These are phyloP conservation scores for Mythimna pallens DNA, from an alignment of 2,888 invertebrate species.

Conservation along the genomic window DNA sequence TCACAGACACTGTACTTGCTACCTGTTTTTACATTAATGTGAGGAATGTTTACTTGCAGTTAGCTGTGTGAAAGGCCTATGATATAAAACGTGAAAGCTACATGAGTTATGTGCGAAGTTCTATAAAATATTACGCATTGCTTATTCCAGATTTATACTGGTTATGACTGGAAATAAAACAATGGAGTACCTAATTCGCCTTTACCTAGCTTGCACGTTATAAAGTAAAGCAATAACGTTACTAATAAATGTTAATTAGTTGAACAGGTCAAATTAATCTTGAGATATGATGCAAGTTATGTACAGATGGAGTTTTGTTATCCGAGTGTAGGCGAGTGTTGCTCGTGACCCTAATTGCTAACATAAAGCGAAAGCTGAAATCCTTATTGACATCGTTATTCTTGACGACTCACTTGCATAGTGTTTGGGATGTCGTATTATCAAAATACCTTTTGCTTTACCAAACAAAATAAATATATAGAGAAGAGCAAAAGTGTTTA, in stretches of 20 bases:
- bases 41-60: conserved; percentile 41
- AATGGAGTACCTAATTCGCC: conserved; percentile 33
- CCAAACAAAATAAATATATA: conserved; percentile 17
- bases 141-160: conserved; percentile 49
- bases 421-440: conserved; percentile 13
- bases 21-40: conserved; percentile 39
- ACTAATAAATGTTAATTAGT: conserved; percentile 32
- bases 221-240: conserved; percentile 11
- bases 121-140: conserved; percentile 47
- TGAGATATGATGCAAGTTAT: conserved; percentile 8
- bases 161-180: conserved; percentile 46
- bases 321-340: conserved; percentile 7
- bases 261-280: conserved; percentile 25
- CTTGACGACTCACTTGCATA: conserved; percentile 38
- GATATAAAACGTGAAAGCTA: conserved; percentile 22
- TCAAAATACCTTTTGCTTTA: conserved; percentile 23
- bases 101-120: conserved; percentile 49
- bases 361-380: conserved; percentile 25
- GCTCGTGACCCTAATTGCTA: conserved; percentile 49
- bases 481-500: conserved; percentile 29
- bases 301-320: conserved; percentile 27
- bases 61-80: conserved; percentile 41
- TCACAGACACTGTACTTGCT: conserved; percentile 8
- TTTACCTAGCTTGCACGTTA: conserved; percentile 20
- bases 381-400: conserved; percentile 45